A percentile compares a stretch with the other conserved stretches of the same genome.
phyloP scores from a whole-genome alignment of 2,888 invertebrate genomes.

The Synanthedon vespiformis region DNA sequence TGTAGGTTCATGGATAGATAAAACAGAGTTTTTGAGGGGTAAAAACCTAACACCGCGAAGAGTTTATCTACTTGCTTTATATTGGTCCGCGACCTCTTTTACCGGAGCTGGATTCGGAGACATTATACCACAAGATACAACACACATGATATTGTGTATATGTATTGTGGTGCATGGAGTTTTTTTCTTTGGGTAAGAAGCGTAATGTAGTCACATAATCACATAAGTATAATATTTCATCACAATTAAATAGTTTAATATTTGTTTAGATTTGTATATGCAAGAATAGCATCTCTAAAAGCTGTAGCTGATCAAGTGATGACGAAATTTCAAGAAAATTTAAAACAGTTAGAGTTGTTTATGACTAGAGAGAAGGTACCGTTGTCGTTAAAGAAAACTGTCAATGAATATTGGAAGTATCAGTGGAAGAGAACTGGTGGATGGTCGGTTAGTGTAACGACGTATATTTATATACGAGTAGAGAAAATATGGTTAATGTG shows the following conservation, averaged over 20 bases:
- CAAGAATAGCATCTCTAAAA: conserved; percentile 57
- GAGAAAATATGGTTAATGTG: too few relatives aligned
- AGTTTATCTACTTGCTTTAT: conserved; percentile 55
- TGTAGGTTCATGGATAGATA: conserved; percentile 54
- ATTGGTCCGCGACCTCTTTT: conserved; percentile 58
- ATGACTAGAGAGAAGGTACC: conserved; percentile 52
- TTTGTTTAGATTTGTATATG: conserved; percentile 52
- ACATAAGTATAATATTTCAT: background rate
- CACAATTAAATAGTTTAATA: background rate
- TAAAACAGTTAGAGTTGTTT: conserved; percentile 57
- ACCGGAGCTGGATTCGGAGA: conserved; percentile 64
- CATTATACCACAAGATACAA: conserved; percentile 49
- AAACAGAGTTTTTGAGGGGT: conserved; percentile 27
- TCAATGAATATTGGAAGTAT: conserved; percentile 60
- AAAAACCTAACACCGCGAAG: conserved; percentile 33
- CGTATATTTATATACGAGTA: too few relatives aligned
- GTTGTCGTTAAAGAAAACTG: conserved; percentile 33
- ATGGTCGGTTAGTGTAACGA: conserved; percentile 45
- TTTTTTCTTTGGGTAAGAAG: conserved; percentile 57
- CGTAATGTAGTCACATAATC: background rate
- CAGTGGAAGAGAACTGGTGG: conserved; percentile 65
- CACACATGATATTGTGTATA: conserved; percentile 51
- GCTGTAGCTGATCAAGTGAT: conserved; percentile 58
- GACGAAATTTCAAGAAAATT: conserved; percentile 55
- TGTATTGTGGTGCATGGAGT: conserved; percentile 54